phyloP scores from a whole-genome alignment of 2,113 vertebrate genomes.

The Pionites leucogaster region DNA sequence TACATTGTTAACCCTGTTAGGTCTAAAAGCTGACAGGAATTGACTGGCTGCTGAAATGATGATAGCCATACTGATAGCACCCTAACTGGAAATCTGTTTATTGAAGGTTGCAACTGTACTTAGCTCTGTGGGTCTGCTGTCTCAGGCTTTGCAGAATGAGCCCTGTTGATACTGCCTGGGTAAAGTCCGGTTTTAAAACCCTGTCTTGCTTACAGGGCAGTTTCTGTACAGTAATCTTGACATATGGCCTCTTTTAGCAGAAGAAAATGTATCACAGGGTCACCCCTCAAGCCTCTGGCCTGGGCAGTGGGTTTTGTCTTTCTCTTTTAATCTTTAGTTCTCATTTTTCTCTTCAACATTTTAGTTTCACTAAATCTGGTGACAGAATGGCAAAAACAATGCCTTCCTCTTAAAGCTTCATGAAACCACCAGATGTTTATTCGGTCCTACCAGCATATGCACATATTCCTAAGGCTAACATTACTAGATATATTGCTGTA shows the following conservation, averaged over 20 bases:
- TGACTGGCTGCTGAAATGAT: background rate
- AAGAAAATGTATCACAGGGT: background rate
- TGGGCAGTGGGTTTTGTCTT: background rate
- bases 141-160: background rate
- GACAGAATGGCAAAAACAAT: background rate
- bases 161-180: background rate
- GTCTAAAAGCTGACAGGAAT: background rate
- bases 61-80: background rate
- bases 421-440: background rate
- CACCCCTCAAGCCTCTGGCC: background rate
- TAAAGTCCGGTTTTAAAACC: background rate
- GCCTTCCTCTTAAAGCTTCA: background rate
- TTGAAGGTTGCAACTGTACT: background rate
- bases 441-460: background rate
- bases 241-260: background rate
- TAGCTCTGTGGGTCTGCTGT: background rate
- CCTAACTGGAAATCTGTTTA: background rate
- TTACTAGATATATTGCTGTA: background rate
- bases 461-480: background rate
- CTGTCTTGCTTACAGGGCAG: background rate
- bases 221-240: background rate
- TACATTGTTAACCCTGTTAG: fast-evolving
- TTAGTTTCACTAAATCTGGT: background rate
- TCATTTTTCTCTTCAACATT: background rate
- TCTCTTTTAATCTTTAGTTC: background rate